Base-by-base conservation (phyloP, 37 sponge, comb jelly and placozoan genomes). In the Amphimedon queenslandica region DNA sequence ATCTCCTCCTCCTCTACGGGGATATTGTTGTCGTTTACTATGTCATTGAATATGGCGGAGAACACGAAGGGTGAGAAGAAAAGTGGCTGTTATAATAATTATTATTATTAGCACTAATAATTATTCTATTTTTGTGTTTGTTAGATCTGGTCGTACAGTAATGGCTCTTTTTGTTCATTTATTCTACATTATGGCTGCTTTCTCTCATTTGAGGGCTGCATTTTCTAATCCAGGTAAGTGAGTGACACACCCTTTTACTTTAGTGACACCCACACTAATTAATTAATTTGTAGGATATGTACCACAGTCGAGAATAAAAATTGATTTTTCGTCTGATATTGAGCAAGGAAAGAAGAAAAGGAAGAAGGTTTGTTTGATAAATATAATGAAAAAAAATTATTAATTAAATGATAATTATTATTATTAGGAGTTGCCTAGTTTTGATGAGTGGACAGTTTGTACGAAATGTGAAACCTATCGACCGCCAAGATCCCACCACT, bases 401-500 rank as follows among this genome's bases (percentile, higher is more conserved):
- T 28, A 5, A 3, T 42, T 69, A 25, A n/a, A n/a, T n/a, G n/a
- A n/a, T n/a, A n/a, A n/a, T n/a, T n/a, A 0, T 68, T 8, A 39
- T 39, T 57, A 28, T 20, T 61, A 70, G 77, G 71, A 80, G 58
- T 71, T 65, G 4, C 76, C 87, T 57, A 24, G 74, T 1, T 80
- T 84, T 39, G 70, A 73, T 69, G 80, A 82, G 39, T 93, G 94
- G 94, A 82, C 82, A 27, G 69, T 90, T 66, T 93, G 94, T 43
- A 80, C 43, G 24, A 80, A 77, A 31, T 93, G 94, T 75, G 94
- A 93, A 58, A 89, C 82, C 16, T 86, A 78, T 78, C 76, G 92
- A 74, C 94, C 94, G 0, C 94, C 94, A 1, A 60, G 94, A 55
- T 73, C 91, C 40, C 87, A 89, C 32, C 94, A 93, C 72, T 93